Evolutionary conservation across 2,888 invertebrate genomes (phyloP).

Genomic region (Zaprionus bogoriensis): DNA sequence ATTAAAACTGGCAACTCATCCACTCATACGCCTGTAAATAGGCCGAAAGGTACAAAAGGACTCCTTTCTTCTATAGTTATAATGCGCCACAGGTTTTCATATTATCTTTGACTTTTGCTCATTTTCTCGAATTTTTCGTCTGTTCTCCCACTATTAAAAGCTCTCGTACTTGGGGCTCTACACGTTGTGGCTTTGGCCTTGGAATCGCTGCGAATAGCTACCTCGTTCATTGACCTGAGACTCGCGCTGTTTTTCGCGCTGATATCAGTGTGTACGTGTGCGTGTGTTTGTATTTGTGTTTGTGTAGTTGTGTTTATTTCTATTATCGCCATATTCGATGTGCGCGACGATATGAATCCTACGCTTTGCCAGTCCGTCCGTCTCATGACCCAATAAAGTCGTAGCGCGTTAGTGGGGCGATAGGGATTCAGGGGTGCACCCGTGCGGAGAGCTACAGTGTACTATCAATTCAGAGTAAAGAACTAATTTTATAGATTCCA

Average conservation of each 20-base stretch:
- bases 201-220: conserved; percentile 70
- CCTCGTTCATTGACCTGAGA: conserved; percentile 73
- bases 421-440: background rate
- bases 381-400: conserved; percentile 72
- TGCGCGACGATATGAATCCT: conserved; percentile 65
- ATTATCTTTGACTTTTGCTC: background rate
- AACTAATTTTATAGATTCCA: conserved; percentile 23
- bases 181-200: conserved; percentile 79
- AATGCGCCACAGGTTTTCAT: too few relatives aligned
- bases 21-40: too few relatives aligned
- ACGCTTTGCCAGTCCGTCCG: conserved; percentile 28
- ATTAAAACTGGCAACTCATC: too few relatives aligned
- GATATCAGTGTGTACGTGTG: conserved; percentile 31
- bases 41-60: too few relatives aligned
- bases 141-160: conserved; percentile 15
- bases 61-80: too few relatives aligned
- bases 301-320: conserved; percentile 59
- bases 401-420: conserved; percentile 4
- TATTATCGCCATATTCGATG: conserved; percentile 71
- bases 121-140: background rate
- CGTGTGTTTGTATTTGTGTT: conserved; percentile 10
- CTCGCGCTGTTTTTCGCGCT: conserved; percentile 42
- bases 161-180: conserved; percentile 44
- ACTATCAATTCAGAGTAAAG: conserved; percentile 44
- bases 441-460: background rate